Base-by-base conservation (phyloP, 2,888 invertebrate genomes). In the Leucoptera coffeella region DNA sequence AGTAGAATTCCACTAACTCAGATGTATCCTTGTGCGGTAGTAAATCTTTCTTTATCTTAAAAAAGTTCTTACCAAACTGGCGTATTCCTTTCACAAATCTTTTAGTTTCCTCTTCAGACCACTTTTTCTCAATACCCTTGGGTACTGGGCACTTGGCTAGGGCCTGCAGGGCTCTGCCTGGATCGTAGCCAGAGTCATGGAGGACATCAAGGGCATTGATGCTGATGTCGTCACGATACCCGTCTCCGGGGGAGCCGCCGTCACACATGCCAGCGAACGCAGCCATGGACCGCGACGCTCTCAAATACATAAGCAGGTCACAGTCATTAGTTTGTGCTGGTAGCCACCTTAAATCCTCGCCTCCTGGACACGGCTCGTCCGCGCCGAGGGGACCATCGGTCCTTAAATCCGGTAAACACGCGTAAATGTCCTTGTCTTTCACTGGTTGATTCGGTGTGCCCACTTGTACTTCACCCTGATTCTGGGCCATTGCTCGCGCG, bases 261-360 rank as follows among this genome's bases (percentile, higher is more conserved):
- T 95, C 94, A 78, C 95, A 95, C 93, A 96, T 94, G 44, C 95
- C 93, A 41, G 95, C 95, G 72, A 96, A 96, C 32, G 95, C 95
- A 51, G 96, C 95, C 88, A 97, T 94, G 34, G 94, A 94, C 47
- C 95, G 82, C 39, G 94, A 95, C 42, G 95, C 96, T 47, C 95
- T 77, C 58, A 96, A 80, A 75, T 92, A 96, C 94, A 96, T 95
- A 51, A 95, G 82, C 56, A 96, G 80, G 74, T 96, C 95, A 43
- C 90, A 85, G 73, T 96, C 96, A 46, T 85, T 77, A 40, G 90
- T 81, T 73, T 93, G 87, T 41, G 88, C 88, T 33, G 96, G 95
- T 57, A 89, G 77, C 96, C 96, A 96, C 69, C 90, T 78, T 58
- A 92, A 71, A 61, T 93, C 93, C 65, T 96, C 96, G 39, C 85